phyloP scores from a whole-genome alignment of 2,888 invertebrate species.

The Phasia obesa region DNA sequence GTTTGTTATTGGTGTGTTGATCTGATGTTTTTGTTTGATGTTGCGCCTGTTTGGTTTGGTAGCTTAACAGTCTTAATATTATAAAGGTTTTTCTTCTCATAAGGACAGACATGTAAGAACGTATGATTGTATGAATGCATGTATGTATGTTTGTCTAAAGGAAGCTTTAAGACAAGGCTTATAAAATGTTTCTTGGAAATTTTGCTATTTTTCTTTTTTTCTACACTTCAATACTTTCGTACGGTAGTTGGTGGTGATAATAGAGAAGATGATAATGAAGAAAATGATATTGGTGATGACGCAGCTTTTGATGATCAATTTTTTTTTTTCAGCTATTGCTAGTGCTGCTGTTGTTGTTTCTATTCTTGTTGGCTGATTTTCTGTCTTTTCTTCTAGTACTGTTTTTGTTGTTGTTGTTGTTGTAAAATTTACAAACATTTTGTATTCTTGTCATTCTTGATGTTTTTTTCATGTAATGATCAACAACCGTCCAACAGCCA shows the following conservation, averaged over 20 bases:
- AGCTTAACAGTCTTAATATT: constrained; percentile 53
- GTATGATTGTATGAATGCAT: not conserved
- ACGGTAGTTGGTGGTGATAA: constrained; percentile 62
- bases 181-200: constrained; percentile 60
- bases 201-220: constrained; percentile 58
- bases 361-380: constrained; percentile 38
- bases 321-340: constrained; percentile 24
- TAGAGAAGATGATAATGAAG: constrained; percentile 36
- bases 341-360: constrained; percentile 34
- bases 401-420: constrained; percentile 17
- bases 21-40: constrained; percentile 56
- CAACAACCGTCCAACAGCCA: constrained; percentile 68
- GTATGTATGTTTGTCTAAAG: not conserved
- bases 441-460: constrained; percentile 69
- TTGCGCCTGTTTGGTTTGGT: constrained; percentile 62
- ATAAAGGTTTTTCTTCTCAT: constrained; percentile 61
- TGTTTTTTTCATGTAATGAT: constrained; percentile 72
- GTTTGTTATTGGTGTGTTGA: constrained; percentile 53
- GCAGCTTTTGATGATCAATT: constrained; percentile 65
- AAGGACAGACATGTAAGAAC: not conserved
- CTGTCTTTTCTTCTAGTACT: constrained; percentile 69
- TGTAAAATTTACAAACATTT: constrained; percentile 62
- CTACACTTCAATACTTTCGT: constrained; percentile 52
- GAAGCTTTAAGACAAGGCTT: constrained; percentile 36
- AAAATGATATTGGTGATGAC: constrained; percentile 62